phyloP scores from a whole-genome alignment of 2,888 invertebrate species.

The Antheraea assamensis region DNA sequence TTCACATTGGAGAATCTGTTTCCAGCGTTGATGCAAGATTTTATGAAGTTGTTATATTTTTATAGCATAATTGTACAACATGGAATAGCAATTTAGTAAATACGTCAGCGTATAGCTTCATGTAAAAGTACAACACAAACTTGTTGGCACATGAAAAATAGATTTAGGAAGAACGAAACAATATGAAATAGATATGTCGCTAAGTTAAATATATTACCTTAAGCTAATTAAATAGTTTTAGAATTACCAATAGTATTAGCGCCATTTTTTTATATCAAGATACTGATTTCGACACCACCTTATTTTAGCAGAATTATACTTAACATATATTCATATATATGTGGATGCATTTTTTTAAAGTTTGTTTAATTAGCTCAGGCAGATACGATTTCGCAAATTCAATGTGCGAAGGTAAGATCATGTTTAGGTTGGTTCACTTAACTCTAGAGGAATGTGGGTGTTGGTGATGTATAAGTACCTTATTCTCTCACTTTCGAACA shows the following conservation, averaged over 20 bases:
- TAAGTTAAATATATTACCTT: slow-evolving; percentile 8
- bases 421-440: slow-evolving; percentile 52
- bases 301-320: neutral
- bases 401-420: slow-evolving; percentile 8
- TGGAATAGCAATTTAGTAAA: neutral
- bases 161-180: neutral
- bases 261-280: neutral
- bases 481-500: slow-evolving; percentile 18
- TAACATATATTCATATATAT: too few relatives aligned
- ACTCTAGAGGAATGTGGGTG: slow-evolving; percentile 76
- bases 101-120: neutral
- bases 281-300: neutral
- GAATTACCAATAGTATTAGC: slow-evolving; percentile 1
- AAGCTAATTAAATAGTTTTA: slow-evolving; percentile 23
- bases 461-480: slow-evolving; percentile 46
- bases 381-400: neutral
- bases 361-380: neutral
- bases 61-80: neutral
- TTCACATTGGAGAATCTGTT: neutral
- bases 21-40: neutral
- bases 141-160: slow-evolving; percentile 2
- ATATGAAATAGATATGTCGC: neutral
- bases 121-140: neutral
- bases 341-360: neutral
- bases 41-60: neutral